Evolutionary conservation across 2,888 invertebrate species (phyloP).

Genomic region (Cybosia mesomella): DNA sequence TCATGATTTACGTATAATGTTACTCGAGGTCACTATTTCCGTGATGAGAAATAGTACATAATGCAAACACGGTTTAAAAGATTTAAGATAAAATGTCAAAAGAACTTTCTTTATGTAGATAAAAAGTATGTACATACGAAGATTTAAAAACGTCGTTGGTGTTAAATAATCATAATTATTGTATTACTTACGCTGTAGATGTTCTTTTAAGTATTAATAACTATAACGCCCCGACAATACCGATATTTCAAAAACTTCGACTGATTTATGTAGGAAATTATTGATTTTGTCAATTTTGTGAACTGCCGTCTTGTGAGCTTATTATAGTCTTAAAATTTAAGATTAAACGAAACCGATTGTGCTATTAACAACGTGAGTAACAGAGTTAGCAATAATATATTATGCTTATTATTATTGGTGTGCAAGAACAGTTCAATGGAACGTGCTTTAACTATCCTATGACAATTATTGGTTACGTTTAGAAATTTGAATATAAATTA

Average conservation of each 20-base stretch:
- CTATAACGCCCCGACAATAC: conserved; percentile 36
- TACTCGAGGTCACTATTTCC: background rate
- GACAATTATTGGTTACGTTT: background rate
- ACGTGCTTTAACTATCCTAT: background rate
- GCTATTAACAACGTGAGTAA: background rate
- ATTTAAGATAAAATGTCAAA: background rate
- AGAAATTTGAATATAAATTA: too few species aligned
- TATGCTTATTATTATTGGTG: background rate
- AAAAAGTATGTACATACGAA: background rate
- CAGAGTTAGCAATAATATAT: background rate
- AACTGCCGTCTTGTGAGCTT: conserved; percentile 29
- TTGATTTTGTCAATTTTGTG: conserved; percentile 42
- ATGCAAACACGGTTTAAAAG: conserved; percentile 1
- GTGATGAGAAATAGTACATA: background rate
- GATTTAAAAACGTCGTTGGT: background rate
- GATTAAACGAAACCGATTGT: background rate
- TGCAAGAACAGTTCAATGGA: background rate
- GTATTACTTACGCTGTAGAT: conserved; percentile 37
- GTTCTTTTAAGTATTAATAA: conserved; percentile 15
- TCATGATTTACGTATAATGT: too few species aligned
- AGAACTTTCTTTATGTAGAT: background rate
- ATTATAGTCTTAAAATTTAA: background rate
- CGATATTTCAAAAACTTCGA: conserved; percentile 39
- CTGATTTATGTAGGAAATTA: conserved; percentile 20
- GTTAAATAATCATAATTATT: background rate